Evolutionary conservation across 2,113 vertebrate species (phyloP), one percentile per base, ranked within the genome.

Genomic region (Callopanchax toddi): DNA sequence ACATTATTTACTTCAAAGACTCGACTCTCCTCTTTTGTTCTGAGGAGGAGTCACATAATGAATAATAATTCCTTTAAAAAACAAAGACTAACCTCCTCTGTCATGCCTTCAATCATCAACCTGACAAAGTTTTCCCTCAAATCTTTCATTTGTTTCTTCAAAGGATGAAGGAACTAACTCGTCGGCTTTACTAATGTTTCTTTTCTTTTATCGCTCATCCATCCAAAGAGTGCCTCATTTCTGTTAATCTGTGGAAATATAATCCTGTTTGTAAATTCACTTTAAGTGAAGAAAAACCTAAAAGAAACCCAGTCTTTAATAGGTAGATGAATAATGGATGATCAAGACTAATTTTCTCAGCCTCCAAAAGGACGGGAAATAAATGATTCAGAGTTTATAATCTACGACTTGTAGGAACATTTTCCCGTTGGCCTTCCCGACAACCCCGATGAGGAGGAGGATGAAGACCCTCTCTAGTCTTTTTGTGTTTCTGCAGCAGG

Each of bases 361-460:
- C 15, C 36, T n/a, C 16, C 11, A 10, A 64, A 16, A 26, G 53
- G 50, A 63, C 26, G 26, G 3, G 11, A 49, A 60, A 61, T 74
- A 13, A 60, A 79, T 68, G 18, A 68, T 74, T 54, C 62, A 68
- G 32, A 53, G 17, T 49, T n/a, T 34, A 11, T 42, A 50, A 71
- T 74, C 46, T 59, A 17, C 49, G 17, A 62, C 45, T 69, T 61
- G 8, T 34, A 42, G 48, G 1, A 20, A 36, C 11, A 36, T n/a
- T 21, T 42, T 53, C 5, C 15, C 9, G 43, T 71, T 43, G 3
- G 49, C 15, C 29, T 3, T 32, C 6, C 5, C 1, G 29, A 32
- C 21, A 57, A 50, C 25, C 23, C 39, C 0, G 17, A 5, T 2
- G 53, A 59, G 22, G 55, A 55, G 11, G 55, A 5, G 1, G 25